These are phyloP conservation scores for Meandrina meandrites DNA, from an alignment of 92 coral and sea anemone species.

Conservation along the genomic window DNA sequence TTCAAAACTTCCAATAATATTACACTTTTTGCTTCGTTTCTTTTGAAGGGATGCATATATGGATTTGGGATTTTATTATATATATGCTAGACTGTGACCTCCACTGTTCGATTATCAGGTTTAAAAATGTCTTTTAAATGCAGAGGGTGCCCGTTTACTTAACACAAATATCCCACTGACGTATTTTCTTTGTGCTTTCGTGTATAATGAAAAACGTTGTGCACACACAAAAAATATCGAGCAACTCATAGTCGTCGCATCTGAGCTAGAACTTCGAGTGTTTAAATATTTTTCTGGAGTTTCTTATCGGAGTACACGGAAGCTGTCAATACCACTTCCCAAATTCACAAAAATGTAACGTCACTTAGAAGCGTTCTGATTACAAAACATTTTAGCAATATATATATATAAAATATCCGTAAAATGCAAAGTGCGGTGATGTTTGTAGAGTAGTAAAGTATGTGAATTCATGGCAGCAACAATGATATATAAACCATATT, in stretches of 20 bases:
- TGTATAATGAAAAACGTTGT: background rate
- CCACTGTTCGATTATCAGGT: background rate
- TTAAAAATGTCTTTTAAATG: background rate
- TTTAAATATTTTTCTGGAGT: background rate
- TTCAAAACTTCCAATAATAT: background rate
- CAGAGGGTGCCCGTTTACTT: no score
- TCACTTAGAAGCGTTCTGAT: background rate
- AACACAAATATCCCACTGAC: no score
- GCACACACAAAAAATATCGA: background rate
- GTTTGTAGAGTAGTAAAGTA: background rate
- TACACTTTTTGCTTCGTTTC: background rate
- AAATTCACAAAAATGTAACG: background rate
- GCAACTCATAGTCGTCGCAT: background rate
- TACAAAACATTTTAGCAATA: background rate
- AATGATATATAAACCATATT: background rate
- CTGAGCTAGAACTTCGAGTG: background rate
- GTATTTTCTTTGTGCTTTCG: background rate
- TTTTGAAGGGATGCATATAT: no score
- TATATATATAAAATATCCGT: background rate
- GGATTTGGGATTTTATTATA: background rate
- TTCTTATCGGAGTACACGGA: background rate
- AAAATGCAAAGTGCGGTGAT: background rate
- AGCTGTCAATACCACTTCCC: background rate
- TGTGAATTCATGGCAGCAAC: background rate
- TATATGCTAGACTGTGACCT: background rate